Percentiles rank a stretch among this genome's conserved stretches.
Conservation (phyloP, 2,113 vertebrate species). For the Campylomormyrus tamandua region DNA sequence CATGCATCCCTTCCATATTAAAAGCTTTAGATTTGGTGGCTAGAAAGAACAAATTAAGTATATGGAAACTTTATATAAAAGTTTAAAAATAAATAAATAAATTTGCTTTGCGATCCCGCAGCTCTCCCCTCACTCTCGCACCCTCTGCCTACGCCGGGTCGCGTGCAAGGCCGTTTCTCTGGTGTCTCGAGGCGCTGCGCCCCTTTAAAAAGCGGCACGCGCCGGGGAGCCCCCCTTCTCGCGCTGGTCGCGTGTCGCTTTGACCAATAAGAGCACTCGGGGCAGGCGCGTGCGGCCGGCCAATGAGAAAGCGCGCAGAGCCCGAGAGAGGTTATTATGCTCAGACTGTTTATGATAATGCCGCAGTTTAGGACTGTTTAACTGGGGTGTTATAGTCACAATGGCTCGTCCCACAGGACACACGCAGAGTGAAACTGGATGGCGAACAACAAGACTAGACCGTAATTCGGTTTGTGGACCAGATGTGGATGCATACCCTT, state of each 20-base stretch:
- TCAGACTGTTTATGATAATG: constrained; percentile 51
- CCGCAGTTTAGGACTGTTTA: constrained; percentile 51
- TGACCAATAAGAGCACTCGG: constrained; percentile 67
- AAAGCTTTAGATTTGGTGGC: background rate
- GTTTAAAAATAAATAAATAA: constrained; percentile 1
- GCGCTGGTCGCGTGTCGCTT: constrained; percentile 78
- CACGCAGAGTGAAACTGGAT: constrained; percentile 40
- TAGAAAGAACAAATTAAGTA: constrained; percentile 19
- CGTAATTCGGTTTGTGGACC: constrained; percentile 22
- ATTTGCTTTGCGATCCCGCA: constrained; percentile 1
- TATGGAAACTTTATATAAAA: constrained; percentile 5
- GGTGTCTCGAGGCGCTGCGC: constrained; percentile 73
- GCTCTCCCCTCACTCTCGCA: constrained; percentile 37
- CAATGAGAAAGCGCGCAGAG: constrained; percentile 64
- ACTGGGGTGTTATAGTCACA: constrained; percentile 47
- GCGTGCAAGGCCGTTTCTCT: constrained; percentile 76
- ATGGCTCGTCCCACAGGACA: constrained; percentile 57
- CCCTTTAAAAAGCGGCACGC: constrained; percentile 95
- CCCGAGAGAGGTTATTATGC: constrained; percentile 53
- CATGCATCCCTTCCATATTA: constrained; percentile 55
- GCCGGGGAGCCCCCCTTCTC: constrained; percentile 79
- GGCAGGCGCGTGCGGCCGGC: constrained; percentile 76
- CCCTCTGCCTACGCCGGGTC: constrained; percentile 47
- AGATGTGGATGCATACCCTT: background rate
- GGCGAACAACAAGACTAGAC: constrained; percentile 43